Percentiles rank a stretch among this genome's conserved stretches.
Conservation (phyloP, 2,113 vertebrate genomes). For the Nematolebias whitei region DNA sequence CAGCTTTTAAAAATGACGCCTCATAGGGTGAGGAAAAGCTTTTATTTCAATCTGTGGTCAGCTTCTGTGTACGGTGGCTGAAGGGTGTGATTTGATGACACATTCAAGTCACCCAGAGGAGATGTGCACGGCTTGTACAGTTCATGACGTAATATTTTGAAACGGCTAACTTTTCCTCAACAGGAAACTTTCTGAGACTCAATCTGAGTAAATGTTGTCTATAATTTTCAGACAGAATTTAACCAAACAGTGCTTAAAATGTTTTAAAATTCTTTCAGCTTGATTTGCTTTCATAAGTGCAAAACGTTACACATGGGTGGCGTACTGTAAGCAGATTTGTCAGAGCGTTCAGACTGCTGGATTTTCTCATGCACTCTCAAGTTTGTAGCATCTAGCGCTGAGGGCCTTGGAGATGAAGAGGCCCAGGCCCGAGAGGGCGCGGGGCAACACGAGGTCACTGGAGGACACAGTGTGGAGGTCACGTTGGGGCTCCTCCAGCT, state of each 20-base stretch:
- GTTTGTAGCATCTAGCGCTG: constrained; percentile 43
- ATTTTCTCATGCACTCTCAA: constrained; percentile 26
- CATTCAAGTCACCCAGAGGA: constrained; percentile 25
- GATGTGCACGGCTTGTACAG: constrained; percentile 5
- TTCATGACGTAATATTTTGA: constrained; percentile 49
- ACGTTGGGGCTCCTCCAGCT: constrained; percentile 73
- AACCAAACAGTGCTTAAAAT: constrained; percentile 27
- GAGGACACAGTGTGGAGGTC: constrained; percentile 73
- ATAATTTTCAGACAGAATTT: constrained; percentile 12
- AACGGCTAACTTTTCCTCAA: constrained; percentile 31
- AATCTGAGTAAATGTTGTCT: constrained; percentile 39
- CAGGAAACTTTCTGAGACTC: constrained; percentile 14
- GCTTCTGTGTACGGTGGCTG: constrained; percentile 36
- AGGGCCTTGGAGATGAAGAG: constrained; percentile 50
- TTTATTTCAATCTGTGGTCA: constrained; percentile 40
- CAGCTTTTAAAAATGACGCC: constrained; percentile 49
- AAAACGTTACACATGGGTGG: constrained; percentile 40
- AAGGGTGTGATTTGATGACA: constrained; percentile 29
- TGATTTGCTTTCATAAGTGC: constrained; percentile 25
- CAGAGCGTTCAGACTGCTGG: constrained; percentile 44
- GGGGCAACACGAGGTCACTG: constrained; percentile 71
- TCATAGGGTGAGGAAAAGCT: constrained; percentile 30
- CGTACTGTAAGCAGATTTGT: constrained; percentile 55
- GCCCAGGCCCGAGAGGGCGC: constrained; percentile 60
- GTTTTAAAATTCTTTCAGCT: constrained; percentile 18